Percentiles rank a stretch among this genome's conserved stretches.
Evolutionary conservation across 2,797 vertebrate genomes (phyloP).

Genomic region (Tapera naevia): DNA sequence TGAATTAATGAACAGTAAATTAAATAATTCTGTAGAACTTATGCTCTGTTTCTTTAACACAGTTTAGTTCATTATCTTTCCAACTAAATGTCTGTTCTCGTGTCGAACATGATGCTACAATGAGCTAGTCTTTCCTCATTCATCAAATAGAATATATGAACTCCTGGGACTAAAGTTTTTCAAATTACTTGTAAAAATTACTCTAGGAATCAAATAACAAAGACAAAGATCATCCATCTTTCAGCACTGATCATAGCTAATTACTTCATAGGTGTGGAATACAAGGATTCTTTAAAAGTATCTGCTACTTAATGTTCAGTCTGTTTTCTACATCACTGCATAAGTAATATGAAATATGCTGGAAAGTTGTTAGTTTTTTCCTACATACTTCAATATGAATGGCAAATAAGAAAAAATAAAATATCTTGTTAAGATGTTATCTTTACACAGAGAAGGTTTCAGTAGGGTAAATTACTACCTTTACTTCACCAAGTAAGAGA

Average conservation of each 20-base stretch:
- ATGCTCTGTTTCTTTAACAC: neutral
- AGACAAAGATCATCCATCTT: neutral
- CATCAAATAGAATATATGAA: neutral
- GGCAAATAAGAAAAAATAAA: neutral
- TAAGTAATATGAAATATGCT: neutral
- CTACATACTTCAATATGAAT: neutral
- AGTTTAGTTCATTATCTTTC: neutral
- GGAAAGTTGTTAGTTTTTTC: neutral
- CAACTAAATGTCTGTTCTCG: neutral
- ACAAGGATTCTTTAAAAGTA: neutral
- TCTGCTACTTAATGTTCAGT: neutral
- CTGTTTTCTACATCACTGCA: neutral
- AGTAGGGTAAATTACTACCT: neutral
- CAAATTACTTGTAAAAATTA: neutral
- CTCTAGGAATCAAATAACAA: neutral
- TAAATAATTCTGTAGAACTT: slow-evolving; percentile 55
- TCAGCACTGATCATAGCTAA: neutral
- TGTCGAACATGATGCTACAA: neutral
- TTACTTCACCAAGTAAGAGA: neutral
- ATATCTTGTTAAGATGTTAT: neutral
- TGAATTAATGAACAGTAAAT: slow-evolving; percentile 52
- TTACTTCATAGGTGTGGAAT: neutral
- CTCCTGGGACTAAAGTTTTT: neutral
- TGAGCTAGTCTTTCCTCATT: neutral
- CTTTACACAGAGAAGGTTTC: slow-evolving; percentile 3